These are phyloP conservation scores for Danio aesculapii DNA, from an alignment of 2,797 vertebrate species.

Conservation along the genomic window DNA sequence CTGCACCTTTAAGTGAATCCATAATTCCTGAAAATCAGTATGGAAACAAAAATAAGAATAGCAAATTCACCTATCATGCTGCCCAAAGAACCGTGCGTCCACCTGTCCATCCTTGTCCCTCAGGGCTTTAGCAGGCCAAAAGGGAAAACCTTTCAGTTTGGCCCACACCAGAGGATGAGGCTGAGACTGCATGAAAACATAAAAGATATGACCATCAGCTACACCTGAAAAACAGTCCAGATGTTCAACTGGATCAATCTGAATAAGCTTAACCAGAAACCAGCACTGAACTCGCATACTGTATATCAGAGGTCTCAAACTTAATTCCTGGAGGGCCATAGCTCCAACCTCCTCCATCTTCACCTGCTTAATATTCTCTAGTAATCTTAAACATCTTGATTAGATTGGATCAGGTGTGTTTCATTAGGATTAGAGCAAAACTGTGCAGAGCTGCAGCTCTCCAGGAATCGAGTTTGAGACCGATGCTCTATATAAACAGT, in stretches of 20 bases:
- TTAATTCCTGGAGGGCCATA: too few species aligned
- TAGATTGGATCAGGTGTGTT: too few species aligned
- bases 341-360: too few species aligned
- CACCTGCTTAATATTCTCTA: too few species aligned
- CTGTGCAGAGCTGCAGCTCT: too few species aligned
- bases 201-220: conserved; percentile 1
- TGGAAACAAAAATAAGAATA: background rate
- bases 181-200: conserved; percentile 83
- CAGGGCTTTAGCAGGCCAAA: conserved; percentile 99
- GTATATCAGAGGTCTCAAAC: too few species aligned
- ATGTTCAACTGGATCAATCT: background rate
- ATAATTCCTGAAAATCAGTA: background rate
- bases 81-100: conserved; percentile 97
- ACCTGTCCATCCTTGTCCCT: conserved; percentile 97
- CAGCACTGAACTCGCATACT: background rate
- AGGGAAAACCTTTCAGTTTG: conserved; percentile 98
- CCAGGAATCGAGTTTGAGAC: too few species aligned
- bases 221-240: background rate
- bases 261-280: background rate
- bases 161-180: conserved; percentile 98
- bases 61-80: conserved; percentile 91
- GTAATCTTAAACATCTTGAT: too few species aligned
- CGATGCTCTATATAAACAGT: background rate
- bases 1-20: background rate
- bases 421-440: too few species aligned